Percentiles rank a stretch among this genome's conserved stretches.
These are phyloP conservation scores for Leptoclinus maculatus DNA, from an alignment of 2,797 vertebrate species.

Conservation along the genomic window DNA sequence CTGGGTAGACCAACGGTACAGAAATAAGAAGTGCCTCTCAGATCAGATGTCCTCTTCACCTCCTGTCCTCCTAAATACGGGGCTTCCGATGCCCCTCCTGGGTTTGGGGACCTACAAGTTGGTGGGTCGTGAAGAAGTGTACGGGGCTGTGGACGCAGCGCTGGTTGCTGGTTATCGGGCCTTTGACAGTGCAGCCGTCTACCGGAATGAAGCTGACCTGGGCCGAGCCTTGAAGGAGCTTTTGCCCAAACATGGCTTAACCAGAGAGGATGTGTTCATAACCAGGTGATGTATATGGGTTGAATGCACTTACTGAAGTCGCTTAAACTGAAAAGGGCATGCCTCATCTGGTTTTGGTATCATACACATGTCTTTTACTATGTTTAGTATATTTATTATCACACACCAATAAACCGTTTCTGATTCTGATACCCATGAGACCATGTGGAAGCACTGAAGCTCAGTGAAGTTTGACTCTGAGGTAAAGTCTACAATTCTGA, in stretches of 20 bases:
- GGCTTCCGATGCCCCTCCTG: conserved; percentile 84
- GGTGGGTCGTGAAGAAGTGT: conserved; percentile 67
- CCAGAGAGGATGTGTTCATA: conserved; percentile 84
- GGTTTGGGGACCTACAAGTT: conserved; percentile 87
- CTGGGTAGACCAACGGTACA: neutral
- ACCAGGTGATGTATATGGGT: conserved; percentile 66
- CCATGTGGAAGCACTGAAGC: neutral
- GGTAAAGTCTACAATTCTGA: neutral
- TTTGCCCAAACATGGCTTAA: conserved; percentile 82
- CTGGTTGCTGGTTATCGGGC: conserved; percentile 84
- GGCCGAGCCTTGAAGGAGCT: conserved; percentile 81
- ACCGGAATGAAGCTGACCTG: conserved; percentile 84
- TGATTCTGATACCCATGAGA: neutral
- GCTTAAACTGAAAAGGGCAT: neutral
- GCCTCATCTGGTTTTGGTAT: neutral
- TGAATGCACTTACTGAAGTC: neutral
- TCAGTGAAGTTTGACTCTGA: neutral
- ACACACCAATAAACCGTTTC: neutral
- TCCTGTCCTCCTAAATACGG: conserved; percentile 78
- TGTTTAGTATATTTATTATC: neutral
- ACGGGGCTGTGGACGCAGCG: conserved; percentile 80
- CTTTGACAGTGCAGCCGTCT: conserved; percentile 88
- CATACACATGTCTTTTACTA: neutral
- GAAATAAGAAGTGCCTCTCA: neutral
- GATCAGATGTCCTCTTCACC: conserved; percentile 37